Base-by-base conservation (phyloP, 2,888 invertebrate species). In the Diadromus collaris region DNA sequence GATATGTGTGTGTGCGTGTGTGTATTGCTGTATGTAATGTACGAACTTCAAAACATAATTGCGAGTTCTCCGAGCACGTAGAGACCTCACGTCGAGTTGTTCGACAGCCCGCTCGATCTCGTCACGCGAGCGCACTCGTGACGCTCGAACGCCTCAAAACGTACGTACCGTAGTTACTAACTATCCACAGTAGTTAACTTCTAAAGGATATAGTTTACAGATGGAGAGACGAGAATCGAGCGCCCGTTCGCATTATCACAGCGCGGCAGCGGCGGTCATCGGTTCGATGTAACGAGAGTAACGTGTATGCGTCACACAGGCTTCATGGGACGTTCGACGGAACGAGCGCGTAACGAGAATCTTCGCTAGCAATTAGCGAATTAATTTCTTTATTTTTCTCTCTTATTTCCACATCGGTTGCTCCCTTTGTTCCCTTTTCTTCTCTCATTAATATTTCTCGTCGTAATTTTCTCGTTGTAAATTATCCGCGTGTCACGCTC, bases 41-140 rank as follows among this genome's bases (percentile, higher is more conserved):
- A 58, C 48, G 16, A 64, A 68, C 41, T 67, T 75, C 56, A 71
- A 79, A 79, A 64, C 68, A 79, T 79, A 79, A 79, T 76, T 76
- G 72, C 79, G 72, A 79, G 79, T 79, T 76, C 68, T 76, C 68
- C 76, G 72, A 76, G 76, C 71, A 79, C 79, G 79, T 79, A 76
- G 60, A 78, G 72, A 79, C 79, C 72, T 79, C 76, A 79, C 76
- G 79, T 79, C 79, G 79, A 58, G 79, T 79, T 76, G 79, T 76
- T 79, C 79, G 76, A 71, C 79, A 79, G 79, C 64, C 63, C 58
- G 71, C 58, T 77, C 68, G 68, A 72, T 77, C 77, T 56, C 68
- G 72, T 73, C 58, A 76, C 72, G 67, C 56, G 46, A 48, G 27
- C 56, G 27, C 48, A 13, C 65, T 32, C 46, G 19, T 19, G 27